These are phyloP conservation scores for Amphiprion ocellaris DNA, from an alignment of 2,113 vertebrate species.

Conservation along the genomic window DNA sequence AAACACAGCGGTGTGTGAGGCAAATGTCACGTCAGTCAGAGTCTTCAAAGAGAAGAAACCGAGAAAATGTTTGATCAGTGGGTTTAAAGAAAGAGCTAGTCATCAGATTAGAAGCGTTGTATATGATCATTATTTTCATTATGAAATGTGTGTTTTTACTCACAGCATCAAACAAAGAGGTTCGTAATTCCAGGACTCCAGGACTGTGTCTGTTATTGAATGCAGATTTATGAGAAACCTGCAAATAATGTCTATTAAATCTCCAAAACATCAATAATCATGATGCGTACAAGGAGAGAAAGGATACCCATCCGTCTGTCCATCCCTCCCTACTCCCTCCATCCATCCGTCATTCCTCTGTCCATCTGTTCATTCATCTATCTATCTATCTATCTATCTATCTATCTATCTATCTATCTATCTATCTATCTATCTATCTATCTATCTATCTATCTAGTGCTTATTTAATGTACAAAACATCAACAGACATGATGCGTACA, in stretches of 20 bases:
- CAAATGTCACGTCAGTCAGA: slow-evolving; percentile 1
- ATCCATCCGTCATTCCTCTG: no score
- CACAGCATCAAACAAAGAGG: not conserved
- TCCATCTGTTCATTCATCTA: no score
- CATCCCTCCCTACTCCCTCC: no score
- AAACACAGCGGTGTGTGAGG: not conserved
- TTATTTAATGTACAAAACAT: no score
- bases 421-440: no score
- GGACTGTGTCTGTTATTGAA: slow-evolving; percentile 20
- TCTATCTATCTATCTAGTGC: no score
- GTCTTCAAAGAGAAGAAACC: slow-evolving; percentile 28
- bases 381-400: no score
- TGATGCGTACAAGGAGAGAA: no score
- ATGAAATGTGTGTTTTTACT: slow-evolving; percentile 28
- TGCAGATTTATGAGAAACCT: not conserved
- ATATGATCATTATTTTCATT: not conserved
- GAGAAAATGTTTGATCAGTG: slow-evolving; percentile 11
- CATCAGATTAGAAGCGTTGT: not conserved
- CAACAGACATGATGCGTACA: no score
- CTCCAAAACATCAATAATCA: no score
- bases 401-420: no score
- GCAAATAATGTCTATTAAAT: not conserved
- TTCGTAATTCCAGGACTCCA: not conserved
- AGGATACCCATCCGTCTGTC: no score
- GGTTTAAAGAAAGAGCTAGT: not conserved